phyloP scores from a whole-genome alignment of 2,797 vertebrate genomes.

The Natrix natrix region DNA sequence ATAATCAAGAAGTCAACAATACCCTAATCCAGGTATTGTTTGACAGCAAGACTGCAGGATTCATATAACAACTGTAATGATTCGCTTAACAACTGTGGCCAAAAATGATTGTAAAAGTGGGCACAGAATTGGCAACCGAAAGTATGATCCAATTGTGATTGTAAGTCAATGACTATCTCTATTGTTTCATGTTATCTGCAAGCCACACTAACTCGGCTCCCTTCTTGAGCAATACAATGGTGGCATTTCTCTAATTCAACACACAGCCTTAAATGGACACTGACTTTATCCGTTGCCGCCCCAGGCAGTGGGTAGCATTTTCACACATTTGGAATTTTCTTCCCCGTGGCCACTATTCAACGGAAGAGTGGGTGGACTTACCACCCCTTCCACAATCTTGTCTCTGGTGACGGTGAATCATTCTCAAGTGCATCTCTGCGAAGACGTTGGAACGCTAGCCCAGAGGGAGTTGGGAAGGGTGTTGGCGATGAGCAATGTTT shows the following conservation, averaged over 20 bases:
- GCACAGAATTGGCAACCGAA: not conserved
- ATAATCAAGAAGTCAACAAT: not conserved
- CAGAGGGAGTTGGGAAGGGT: not conserved
- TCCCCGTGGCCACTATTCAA: not conserved
- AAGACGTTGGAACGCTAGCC: not conserved
- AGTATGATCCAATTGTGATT: not conserved
- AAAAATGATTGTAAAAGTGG: not conserved
- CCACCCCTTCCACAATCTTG: not conserved
- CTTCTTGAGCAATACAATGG: not conserved
- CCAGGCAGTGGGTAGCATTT: not conserved
- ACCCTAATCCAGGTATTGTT: not conserved
- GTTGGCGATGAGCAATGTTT: slow-evolving; percentile 13
- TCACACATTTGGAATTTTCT: not conserved
- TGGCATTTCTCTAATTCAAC: not conserved
- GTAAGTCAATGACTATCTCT: not conserved
- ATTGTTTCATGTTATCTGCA: not conserved
- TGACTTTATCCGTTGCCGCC: not conserved
- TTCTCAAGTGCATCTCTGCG: not conserved
- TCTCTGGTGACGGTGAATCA: slow-evolving; percentile 16
- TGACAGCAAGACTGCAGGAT: not conserved
- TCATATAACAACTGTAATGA: not conserved
- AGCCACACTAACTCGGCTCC: not conserved
- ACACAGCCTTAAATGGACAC: not conserved
- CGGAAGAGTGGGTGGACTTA: not conserved
- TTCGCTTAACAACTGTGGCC: not conserved